Evolutionary conservation across 2,797 vertebrate species (phyloP).

Genomic region (Malurus leucopterus): DNA sequence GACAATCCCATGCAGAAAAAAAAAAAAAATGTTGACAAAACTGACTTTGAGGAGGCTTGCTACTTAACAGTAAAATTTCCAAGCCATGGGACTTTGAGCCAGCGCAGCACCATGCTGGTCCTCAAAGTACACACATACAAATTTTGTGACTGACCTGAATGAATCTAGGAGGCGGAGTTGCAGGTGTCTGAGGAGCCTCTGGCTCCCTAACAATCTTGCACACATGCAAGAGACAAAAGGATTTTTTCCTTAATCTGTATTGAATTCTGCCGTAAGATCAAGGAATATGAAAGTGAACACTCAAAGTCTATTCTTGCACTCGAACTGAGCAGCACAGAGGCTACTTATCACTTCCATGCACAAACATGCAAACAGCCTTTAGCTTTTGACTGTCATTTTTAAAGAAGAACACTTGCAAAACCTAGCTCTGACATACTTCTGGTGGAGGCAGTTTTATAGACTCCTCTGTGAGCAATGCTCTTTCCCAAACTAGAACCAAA

Average conservation of each 20-base stretch:
- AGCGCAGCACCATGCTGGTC: neutral
- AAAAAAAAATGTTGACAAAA: neutral
- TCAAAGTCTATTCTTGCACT: neutral
- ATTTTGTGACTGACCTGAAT: neutral
- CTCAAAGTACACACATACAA: neutral
- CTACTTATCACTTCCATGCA: neutral
- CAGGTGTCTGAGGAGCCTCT: neutral
- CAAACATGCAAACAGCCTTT: neutral
- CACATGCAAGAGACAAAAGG: neutral
- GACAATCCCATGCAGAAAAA: fast-evolving
- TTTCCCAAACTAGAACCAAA: constrained; percentile 22
- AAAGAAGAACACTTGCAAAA: neutral
- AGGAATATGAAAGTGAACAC: neutral
- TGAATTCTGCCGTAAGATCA: neutral
- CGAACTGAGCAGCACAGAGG: neutral
- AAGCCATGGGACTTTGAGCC: neutral
- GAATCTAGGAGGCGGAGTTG: neutral
- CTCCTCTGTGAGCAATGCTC: neutral
- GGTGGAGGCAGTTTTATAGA: neutral
- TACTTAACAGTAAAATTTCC: neutral
- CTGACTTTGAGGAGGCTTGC: neutral
- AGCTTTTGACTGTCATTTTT: neutral
- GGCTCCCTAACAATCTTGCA: neutral
- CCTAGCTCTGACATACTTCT: neutral
- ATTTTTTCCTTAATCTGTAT: neutral